Conservation (phyloP, 2,113 vertebrate species). For the Ciconia stormi region DNA sequence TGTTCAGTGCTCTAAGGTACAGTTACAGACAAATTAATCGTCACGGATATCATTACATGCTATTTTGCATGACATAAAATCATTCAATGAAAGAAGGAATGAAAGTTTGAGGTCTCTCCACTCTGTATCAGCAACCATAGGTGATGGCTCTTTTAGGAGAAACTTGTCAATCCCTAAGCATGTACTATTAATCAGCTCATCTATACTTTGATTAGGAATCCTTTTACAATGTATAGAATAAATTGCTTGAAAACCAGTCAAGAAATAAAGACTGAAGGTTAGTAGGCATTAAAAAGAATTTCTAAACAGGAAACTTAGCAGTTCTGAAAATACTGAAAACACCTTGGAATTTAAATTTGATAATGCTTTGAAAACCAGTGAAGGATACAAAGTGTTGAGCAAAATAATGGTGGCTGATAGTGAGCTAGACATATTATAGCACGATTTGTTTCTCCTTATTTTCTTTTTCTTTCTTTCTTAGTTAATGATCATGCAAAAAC, state of each 20-base stretch:
- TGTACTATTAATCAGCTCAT: background rate
- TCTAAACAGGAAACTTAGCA: background rate
- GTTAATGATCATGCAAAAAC: background rate
- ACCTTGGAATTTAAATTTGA: background rate
- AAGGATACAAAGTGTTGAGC: background rate
- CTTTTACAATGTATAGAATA: background rate
- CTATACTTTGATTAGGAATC: background rate
- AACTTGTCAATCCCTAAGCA: background rate
- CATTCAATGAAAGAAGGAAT: background rate
- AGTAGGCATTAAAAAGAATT: background rate
- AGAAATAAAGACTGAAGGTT: background rate
- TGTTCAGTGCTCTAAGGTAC: background rate
- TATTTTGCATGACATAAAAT: background rate
- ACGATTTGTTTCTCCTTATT: background rate
- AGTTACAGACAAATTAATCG: background rate
- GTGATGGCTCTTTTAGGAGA: background rate
- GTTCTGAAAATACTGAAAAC: background rate
- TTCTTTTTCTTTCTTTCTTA: background rate
- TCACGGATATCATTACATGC: background rate
- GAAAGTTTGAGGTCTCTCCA: background rate
- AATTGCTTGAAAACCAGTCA: background rate
- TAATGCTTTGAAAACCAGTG: background rate
- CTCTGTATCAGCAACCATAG: background rate
- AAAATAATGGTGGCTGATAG: background rate
- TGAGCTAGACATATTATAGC: background rate